Conservation (phyloP, 2,797 vertebrate species). For the Mareca strepera region DNA sequence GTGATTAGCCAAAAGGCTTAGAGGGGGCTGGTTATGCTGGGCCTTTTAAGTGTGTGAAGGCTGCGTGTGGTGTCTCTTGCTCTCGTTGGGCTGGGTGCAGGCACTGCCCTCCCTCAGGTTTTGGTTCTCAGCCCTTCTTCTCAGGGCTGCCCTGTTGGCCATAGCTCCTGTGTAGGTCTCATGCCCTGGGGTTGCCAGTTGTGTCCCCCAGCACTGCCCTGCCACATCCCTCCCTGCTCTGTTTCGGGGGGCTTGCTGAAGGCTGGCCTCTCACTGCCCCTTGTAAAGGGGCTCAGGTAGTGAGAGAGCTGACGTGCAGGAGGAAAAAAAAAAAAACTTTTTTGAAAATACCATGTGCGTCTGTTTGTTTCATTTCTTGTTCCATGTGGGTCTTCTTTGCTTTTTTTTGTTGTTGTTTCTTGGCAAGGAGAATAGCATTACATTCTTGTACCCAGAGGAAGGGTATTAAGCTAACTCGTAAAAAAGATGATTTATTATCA, state of each 20-base stretch:
- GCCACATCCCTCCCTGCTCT: too few relatives aligned
- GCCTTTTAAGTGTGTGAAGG: neutral
- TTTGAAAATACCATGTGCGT: neutral
- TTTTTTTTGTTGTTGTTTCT: neutral
- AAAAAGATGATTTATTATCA: constrained; percentile 54
- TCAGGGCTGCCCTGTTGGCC: too few relatives aligned
- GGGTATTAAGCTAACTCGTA: constrained; percentile 48
- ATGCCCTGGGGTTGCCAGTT: too few relatives aligned
- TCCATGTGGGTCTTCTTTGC: neutral
- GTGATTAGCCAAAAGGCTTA: neutral
- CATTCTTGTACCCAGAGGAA: constrained; percentile 39
- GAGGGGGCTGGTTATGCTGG: neutral
- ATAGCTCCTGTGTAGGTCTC: too few relatives aligned
- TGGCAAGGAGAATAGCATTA: constrained; percentile 20
- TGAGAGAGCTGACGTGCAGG: neutral
- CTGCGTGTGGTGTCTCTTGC: neutral
- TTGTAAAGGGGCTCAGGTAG: neutral
- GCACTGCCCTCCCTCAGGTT: neutral
- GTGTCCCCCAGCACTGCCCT: too few relatives aligned
- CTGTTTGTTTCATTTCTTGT: neutral
- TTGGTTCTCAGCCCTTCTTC: neutral
- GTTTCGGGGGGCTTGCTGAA: too few relatives aligned
- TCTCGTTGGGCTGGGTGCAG: neutral
- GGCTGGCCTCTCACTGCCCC: too few relatives aligned
- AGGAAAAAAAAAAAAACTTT: neutral